Conservation (phyloP, 2,797 vertebrate genomes). For the Arctocebus calabarensis region DNA sequence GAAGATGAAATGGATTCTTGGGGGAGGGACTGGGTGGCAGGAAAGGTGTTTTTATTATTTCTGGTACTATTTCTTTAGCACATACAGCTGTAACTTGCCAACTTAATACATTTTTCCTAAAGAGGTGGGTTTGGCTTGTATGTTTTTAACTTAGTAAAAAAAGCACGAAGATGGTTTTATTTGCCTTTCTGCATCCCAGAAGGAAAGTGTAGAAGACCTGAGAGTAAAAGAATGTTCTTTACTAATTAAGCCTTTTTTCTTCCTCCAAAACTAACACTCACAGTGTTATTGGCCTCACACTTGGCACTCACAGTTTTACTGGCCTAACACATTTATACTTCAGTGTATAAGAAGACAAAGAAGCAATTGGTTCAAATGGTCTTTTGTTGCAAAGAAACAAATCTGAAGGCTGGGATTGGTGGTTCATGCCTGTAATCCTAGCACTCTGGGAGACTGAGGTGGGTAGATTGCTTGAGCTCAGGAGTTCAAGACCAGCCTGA, state of each 20-base stretch:
- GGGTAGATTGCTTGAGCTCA: no score
- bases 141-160: constrained; percentile 48
- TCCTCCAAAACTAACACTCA: background rate
- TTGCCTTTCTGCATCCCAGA: background rate
- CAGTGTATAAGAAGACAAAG: background rate
- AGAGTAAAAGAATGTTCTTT: constrained; percentile 2
- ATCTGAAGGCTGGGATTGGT: background rate
- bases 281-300: background rate
- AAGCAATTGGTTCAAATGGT: background rate
- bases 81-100: background rate
- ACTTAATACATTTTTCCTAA: constrained; percentile 10
- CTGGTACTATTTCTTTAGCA: background rate
- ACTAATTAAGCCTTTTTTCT: background rate
- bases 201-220: background rate
- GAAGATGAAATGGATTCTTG: background rate
- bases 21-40: background rate
- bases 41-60: background rate
- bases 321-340: background rate
- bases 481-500: no score
- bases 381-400: constrained; percentile 42
- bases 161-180: background rate
- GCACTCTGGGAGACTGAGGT: no score
- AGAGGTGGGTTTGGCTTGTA: background rate
- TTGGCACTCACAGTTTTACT: background rate
- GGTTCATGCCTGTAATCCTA: no score